phyloP scores from a whole-genome alignment of 1,140 invertebrate species.

The Geopemphigus sp. region DNA sequence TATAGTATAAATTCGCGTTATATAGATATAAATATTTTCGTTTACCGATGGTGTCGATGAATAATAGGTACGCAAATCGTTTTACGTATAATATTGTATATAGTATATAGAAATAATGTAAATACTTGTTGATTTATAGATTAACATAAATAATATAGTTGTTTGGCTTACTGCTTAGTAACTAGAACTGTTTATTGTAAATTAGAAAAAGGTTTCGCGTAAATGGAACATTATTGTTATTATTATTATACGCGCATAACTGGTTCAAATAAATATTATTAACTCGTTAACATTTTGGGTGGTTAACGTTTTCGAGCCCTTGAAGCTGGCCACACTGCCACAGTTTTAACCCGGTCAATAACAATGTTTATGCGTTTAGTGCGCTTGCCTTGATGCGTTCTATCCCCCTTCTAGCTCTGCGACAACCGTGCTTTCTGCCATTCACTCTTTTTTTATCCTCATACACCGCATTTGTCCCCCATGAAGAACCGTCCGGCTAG shows the following conservation, averaged over 20 bases:
- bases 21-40: too few relatives aligned
- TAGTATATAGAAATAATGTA: too few relatives aligned
- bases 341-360: conserved; percentile 47
- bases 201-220: too few relatives aligned
- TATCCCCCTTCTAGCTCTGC: conserved; percentile 16
- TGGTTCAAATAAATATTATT: neutral
- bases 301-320: neutral
- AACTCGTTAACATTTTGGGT: neutral
- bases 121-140: too few relatives aligned
- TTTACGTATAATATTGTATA: too few relatives aligned
- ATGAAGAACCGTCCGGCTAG: neutral
- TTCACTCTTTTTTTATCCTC: conserved; percentile 16
- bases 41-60: too few relatives aligned
- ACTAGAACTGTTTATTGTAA: too few relatives aligned
- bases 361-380: conserved; percentile 23
- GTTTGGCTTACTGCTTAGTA: too few relatives aligned
- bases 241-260: neutral
- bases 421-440: neutral
- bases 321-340: conserved; percentile 39
- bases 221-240: too few relatives aligned
- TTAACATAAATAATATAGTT: too few relatives aligned
- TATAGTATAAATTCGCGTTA: too few relatives aligned
- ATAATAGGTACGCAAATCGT: too few relatives aligned
- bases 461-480: neutral
- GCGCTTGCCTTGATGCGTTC: conserved; percentile 37